Evolutionary conservation across 2,888 invertebrate species (phyloP), one percentile per base, ranked within the genome.

Genomic region (Dicranocentrus wangi): DNA sequence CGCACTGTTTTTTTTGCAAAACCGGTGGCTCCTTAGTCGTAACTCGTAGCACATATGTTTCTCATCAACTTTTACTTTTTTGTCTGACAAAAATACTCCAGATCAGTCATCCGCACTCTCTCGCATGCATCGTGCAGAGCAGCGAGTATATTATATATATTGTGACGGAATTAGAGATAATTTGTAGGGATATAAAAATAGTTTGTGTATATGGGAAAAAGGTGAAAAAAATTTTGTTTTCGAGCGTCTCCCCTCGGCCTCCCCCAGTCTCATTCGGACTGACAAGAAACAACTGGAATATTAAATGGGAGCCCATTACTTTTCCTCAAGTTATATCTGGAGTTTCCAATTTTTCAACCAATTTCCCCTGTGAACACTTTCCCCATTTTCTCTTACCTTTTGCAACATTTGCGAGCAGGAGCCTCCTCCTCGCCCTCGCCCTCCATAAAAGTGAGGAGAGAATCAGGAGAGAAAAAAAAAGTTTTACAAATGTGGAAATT

Each of bases 331-430:
- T 28, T 5, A 60, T 63, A 71, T 71, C 42, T 42, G 47, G 66
- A 68, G 58, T 69, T 73, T 47, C 61, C 72, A 80, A 78, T 71
- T 73, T 68, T 73, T 72, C 80, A 72, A 68, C 66, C 73, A 73
- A 73, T 80, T 80, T 80, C 80, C 73, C 73, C 8, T 61, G 69
- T 68, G 80, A 73, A 80, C 73, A 73, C 68, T 80, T 79, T 70
- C 39, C 39, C 55, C 58, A 60, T 58, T 43, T 43, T 60, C 21
- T 47, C 39, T 28, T n/a, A 21, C 21, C 53, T 32, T 21, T 73
- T 19, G 28, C 27, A 61, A 43, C 8, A 19, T 71, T 60, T 71
- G 43, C 25, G 47, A 27, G 21, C 17, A 17, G 42, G 17, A 21
- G 55, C 51, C 58, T n/a, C n/a, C n/a, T n/a, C n/a, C 32, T 32